Base-by-base conservation (phyloP, 2,113 vertebrate genomes). In the Sciurus niger region DNA sequence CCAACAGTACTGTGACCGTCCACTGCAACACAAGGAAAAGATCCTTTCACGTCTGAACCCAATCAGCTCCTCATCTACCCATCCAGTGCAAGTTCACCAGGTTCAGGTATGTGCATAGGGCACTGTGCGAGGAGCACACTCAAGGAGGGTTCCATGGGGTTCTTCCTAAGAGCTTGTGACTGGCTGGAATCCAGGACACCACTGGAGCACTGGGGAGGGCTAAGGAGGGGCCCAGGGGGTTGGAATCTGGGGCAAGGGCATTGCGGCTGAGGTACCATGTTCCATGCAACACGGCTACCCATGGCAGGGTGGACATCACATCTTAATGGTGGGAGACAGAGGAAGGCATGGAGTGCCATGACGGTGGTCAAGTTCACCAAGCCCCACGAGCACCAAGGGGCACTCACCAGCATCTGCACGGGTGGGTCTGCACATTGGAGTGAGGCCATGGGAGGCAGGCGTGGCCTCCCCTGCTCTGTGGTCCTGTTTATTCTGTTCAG, bases 21-120 rank as follows among this genome's bases (percentile, higher is more conserved):
- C 11, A 30, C n/a, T 65, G 53, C 4, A 22, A 1, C 12, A 11
- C 37, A 18, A 10, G n/a, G 28, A 6, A 48, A 37, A 63, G 63
- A 55, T 4, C 0, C 1, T 18, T 12, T 0, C 1, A 8, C 0
- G 30, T 0, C 0, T 9, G 0, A 11, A 10, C 8, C 30, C 17
- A 5, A 0, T 7, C 20, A 30, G 0, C 7, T 1, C 6, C 20
- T 7, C 14, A 11, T 20, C 0, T 2, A 18, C 40, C 7, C 37
- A 0, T 20, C 13, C 43, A 37, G 30, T 0, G 8, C 14, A 3
- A 2, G 7, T 32, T 30, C 9, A 0, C 13, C 0, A 8, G 37
- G 20, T 6, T 5, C 37, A 0, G 0, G 0, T 0, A 1, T 1
- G 18, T 1, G 2, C 1, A 3, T 10, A 46, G 60, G 55, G 24